phyloP scores from a whole-genome alignment of 2,113 vertebrate species.

The Elachura formosa region DNA sequence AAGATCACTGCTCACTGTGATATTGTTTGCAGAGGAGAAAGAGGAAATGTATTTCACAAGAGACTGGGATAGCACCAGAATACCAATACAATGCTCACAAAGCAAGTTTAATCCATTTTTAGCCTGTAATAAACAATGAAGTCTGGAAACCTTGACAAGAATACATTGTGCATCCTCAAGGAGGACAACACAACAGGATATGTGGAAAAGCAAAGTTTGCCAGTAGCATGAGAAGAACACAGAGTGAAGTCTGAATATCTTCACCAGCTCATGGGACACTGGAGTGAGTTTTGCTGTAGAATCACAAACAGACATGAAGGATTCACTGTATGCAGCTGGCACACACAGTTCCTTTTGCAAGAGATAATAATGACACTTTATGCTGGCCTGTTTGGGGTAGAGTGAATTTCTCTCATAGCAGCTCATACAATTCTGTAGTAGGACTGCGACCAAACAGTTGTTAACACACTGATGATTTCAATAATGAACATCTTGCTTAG shows the following conservation, averaged over 20 bases:
- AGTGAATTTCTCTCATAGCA: background rate
- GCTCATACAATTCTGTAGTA: background rate
- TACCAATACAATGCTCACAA: slow-evolving; percentile 26
- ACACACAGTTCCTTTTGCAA: background rate
- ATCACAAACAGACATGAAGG: background rate
- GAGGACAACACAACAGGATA: background rate
- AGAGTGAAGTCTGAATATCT: background rate
- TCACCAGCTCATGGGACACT: background rate
- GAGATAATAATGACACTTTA: background rate
- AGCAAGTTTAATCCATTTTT: slow-evolving; percentile 25
- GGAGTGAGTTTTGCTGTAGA: background rate
- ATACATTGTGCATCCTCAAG: background rate
- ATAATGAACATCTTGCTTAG: background rate
- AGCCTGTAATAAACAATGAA: slow-evolving; percentile 38
- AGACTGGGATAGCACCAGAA: slow-evolving; percentile 4
- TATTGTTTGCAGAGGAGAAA: slow-evolving; percentile 36
- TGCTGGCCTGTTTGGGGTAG: background rate
- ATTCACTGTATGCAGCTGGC: background rate
- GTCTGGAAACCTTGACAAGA: slow-evolving; percentile 35
- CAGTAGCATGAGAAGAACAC: background rate
- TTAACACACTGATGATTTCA: background rate
- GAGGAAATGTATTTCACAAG: slow-evolving; percentile 7
- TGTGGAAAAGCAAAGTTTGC: background rate
- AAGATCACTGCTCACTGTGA: background rate
- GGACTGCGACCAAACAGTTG: background rate